Conservation (phyloP, 2,113 vertebrate species). For the Typhlomys cinereus region DNA sequence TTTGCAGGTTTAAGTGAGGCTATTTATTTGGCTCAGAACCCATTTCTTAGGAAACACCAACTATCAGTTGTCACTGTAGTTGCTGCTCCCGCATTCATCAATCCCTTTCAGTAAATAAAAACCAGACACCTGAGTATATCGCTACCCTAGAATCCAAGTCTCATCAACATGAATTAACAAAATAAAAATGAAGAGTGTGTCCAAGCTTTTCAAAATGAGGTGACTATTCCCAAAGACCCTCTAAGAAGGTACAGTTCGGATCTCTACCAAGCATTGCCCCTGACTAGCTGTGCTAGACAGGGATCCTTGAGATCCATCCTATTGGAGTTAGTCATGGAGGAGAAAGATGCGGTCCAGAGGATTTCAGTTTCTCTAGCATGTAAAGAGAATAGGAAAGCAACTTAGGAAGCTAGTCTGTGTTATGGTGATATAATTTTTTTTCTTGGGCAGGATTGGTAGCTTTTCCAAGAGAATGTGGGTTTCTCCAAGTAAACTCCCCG, state of each 20-base stretch:
- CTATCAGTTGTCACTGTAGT: neutral
- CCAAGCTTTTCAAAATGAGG: constrained; percentile 22
- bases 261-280: neutral
- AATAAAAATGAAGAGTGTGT: neutral
- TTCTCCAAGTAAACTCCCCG: constrained; percentile 7
- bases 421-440: neutral
- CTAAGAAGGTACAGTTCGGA: neutral
- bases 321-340: neutral
- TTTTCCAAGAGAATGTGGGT: constrained; percentile 48
- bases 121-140: neutral
- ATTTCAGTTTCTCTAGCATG: neutral
- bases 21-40: neutral
- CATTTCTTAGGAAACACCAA: neutral
- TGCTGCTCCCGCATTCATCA: neutral
- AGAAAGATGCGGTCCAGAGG: neutral
- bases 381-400: neutral
- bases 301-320: neutral
- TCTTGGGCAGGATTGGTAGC: neutral
- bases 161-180: constrained; percentile 42
- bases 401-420: neutral
- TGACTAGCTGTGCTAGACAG: neutral
- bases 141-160: neutral
- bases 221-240: constrained; percentile 30
- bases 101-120: neutral
- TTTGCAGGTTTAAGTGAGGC: constrained; percentile 18